Evolutionary conservation across 2,797 vertebrate species (phyloP).

Genomic region (Micrastur ruficollis): DNA sequence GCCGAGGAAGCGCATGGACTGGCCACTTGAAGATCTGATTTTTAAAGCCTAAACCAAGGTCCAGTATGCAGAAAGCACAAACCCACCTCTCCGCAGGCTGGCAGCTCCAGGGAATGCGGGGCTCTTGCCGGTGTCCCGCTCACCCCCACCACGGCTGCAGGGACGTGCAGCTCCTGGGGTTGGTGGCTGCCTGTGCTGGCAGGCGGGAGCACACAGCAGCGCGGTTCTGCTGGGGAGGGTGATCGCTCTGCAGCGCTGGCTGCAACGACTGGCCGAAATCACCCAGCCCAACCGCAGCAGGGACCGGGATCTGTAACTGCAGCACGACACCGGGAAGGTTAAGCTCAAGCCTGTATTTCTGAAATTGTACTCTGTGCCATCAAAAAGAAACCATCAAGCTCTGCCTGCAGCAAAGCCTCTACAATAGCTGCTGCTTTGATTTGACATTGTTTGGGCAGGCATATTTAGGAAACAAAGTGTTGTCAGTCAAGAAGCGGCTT

Average conservation of each 20-base stretch:
- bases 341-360: neutral
- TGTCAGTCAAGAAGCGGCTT: neutral
- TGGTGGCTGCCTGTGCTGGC: neutral
- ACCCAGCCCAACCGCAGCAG: neutral
- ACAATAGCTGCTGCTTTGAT: neutral
- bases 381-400: neutral
- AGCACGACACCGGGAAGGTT: neutral
- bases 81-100: neutral
- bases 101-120: neutral
- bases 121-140: neutral
- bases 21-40: neutral
- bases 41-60: neutral
- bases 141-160: neutral
- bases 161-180: neutral
- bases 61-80: neutral
- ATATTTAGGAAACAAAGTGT: neutral
- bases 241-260: neutral
- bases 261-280: neutral
- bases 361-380: neutral
- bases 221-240: too few species aligned
- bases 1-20: rapidly evolving
- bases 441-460: neutral
- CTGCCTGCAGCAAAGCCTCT: neutral
- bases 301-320: neutral
- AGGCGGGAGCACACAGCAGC: too few species aligned